Evolutionary conservation across 1,140 invertebrate species (phyloP), one percentile per base, ranked within the genome.

Genomic region (Drosophila cardini): DNA sequence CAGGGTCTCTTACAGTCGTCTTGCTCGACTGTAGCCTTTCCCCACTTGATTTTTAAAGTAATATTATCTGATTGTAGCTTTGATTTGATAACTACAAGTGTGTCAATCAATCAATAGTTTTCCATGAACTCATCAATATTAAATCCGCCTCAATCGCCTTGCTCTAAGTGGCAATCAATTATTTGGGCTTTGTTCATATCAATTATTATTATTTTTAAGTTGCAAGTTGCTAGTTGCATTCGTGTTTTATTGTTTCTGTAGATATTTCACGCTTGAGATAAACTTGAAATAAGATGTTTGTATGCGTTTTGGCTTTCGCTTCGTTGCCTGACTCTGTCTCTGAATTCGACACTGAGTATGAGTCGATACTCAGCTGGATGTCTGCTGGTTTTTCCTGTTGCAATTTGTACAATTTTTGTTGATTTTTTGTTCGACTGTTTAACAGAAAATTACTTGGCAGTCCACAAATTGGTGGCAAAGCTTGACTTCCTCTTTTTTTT

Each of bases 351-450:
- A 34, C 10, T 13, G n/a, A 3, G 4, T 26, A 26, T 26, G 21
- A 26, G 21, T 4, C 21, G 2, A 3, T 26, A 18, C 36, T 15
- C 36, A 13, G 36, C 30, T 62, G 32, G 32, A 21, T 61, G 48
- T 68, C 48, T 63, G 67, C 60, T 63, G 84, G 71, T 71, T 84
- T 89, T 87, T 84, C 83, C 83, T 80, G 70, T 72, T 74, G 84
- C 83, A 87, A 87, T 87, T 87, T 87, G 69, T 80, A 65, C 46
- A 78, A 84, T 89, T 89, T 79, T 87, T 87, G 72, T 87, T 87
- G 72, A 74, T 83, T 83, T 75, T 65, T 48, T n/a, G n/a, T n/a
- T 32, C 48, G 16, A 36, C 43, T 70, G 53, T 42, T 60, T 63
- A 13, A 9, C 36, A 64, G 21, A 34, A 63, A 50, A 36, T 55